Evolutionary conservation across 2,888 invertebrate genomes (phyloP), one percentile per base, ranked within the genome.

Genomic region (Azorinus chamasolen): DNA sequence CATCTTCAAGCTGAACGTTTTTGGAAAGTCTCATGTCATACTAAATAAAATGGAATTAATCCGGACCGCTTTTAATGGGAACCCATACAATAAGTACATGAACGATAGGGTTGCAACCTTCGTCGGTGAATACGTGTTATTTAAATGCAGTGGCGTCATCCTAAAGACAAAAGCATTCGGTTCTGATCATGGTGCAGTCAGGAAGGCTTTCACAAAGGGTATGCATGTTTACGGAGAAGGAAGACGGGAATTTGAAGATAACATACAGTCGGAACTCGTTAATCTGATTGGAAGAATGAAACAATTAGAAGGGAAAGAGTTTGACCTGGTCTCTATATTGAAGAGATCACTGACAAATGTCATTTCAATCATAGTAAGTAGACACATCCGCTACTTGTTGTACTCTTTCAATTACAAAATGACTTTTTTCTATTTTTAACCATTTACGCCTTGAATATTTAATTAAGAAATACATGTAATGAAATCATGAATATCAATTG

Each of bases 21-120:
- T 74, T 12, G 14, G 32, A 12, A 48, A 43, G 10, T 50, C 41
- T 0, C 5, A 68, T 14, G 61, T 74, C 5, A 32, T 62, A 45
- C 37, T 74, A 5, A 74, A 74, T 32, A 37, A 55, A 5, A 46
- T 37, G 8, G 45, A 51, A 5, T 20, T 74, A 22, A 25, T 68
- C 6, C 39, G 68, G 12, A 68, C 57, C 37, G 68, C 63, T 0
- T 66, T 54, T 20, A 27, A 24, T 12, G 55, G 39, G 5, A 62
- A 73, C n/a, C 51, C 53, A 25, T 65, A 62, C 43, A 68, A 63
- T 20, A 39, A 25, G 18, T 16, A 37, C 16, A 50, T 74, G 14
- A 57, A 62, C 32, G 68, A 74, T 39, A 54, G 74, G 41, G 24
- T 63, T 0, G n/a, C 16, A 24, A 51, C 58, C 10, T 68, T 68